Evolutionary conservation across 2,888 invertebrate species (phyloP), one percentile per base, ranked within the genome.

Genomic region (Philaethria dido): DNA sequence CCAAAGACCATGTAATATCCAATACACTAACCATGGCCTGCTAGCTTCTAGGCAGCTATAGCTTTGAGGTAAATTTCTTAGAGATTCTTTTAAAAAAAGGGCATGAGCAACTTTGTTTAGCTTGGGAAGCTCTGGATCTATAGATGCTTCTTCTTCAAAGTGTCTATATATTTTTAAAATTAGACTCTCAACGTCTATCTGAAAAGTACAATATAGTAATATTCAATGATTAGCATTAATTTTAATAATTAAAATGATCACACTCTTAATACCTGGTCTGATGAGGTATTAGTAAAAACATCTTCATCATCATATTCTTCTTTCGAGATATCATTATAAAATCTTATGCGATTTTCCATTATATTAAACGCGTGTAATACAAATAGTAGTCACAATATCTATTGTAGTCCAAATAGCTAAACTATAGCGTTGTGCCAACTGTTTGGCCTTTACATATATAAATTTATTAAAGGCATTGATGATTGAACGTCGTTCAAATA

Each of bases 11-110:
- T 99, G 98, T 42, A 99, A 86, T 71, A 97, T 98, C 99, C 99
- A 99, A 84, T 99, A 99, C 78, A 98, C 96, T 70, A 99, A 93
- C 99, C 99, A 99, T 8, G 99, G 96, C 77, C 99, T 95, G 85
- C 99, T 99, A 11, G 98, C 97, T 93, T 99, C 99, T 73, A 99
- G 92, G 80, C 95, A 95, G 94, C 96, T 95, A 81, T 97, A 98
- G 70, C 94, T 93, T 69, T 92, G 88, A 50, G 96, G 95, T 74
- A 98, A 89, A 78, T 93, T 89, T 52, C 91, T 92, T 25, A 98
- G 82, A 78, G 95, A 96, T 74, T 93, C 94, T 76, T 95, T 94
- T 64, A 98, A 89, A 83, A 95, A 94, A 73, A 93, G 84, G 74
- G 93, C 91, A 82, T 97, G 96, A 74, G 93, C 93, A 67, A 94